phyloP scores from a whole-genome alignment of 2,797 vertebrate genomes.

The Muscicapa comitata region DNA sequence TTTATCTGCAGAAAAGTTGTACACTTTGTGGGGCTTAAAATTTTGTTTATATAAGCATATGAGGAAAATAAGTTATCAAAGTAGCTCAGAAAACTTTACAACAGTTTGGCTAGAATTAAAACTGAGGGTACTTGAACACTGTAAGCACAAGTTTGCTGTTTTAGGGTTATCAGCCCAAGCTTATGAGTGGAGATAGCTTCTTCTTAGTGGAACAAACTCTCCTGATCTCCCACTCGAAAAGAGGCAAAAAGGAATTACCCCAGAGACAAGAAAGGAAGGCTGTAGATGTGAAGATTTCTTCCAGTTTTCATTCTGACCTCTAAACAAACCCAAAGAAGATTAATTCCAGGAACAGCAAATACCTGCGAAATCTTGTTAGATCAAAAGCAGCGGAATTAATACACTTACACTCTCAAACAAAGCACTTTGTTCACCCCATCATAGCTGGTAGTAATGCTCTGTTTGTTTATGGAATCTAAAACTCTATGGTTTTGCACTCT shows the following conservation, averaged over 20 bases:
- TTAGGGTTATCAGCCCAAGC: background rate
- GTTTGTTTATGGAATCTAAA: background rate
- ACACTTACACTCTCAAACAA: background rate
- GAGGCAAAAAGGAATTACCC: background rate
- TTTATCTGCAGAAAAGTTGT: background rate
- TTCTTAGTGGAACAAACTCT: background rate
- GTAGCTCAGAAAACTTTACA: background rate
- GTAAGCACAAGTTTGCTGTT: background rate
- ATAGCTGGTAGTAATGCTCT: background rate
- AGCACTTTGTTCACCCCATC: background rate
- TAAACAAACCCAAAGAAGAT: background rate
- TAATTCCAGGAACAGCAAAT: background rate
- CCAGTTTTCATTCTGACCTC: background rate
- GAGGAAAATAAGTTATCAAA: background rate
- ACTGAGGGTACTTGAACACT: background rate
- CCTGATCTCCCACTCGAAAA: background rate
- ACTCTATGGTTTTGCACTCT: background rate
- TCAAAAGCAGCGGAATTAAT: background rate
- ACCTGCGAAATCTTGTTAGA: background rate
- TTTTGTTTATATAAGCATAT: background rate
- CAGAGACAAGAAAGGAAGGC: background rate
- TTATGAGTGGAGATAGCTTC: background rate
- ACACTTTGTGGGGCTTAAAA: background rate
- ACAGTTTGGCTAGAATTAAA: background rate
- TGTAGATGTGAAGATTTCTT: background rate